These are phyloP conservation scores for Chionoecetes opilio DNA, from an alignment of 1,140 invertebrate genomes.

Conservation along the genomic window DNA sequence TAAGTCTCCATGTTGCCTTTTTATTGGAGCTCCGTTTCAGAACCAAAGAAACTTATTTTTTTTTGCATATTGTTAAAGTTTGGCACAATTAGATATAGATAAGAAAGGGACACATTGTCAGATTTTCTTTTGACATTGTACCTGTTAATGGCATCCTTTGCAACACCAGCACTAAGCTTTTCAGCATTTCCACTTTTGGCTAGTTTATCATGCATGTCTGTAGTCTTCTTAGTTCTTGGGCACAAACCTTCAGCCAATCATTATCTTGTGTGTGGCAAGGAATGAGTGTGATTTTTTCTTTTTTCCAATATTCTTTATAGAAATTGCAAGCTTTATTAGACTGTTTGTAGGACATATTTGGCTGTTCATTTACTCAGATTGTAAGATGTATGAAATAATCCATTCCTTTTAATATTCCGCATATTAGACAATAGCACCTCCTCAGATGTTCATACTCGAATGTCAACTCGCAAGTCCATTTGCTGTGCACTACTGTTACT, in stretches of 20 bases:
- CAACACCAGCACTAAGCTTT: constrained; percentile 64
- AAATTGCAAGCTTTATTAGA: not conserved
- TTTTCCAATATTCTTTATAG: constrained; percentile 35
- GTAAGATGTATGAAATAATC: not conserved
- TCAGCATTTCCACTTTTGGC: constrained; percentile 62
- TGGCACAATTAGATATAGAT: constrained; percentile 36
- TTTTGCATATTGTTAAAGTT: constrained; percentile 63
- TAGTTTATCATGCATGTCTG: constrained; percentile 67
- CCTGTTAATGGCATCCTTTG: constrained; percentile 64
- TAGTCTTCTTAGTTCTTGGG: constrained; percentile 63
- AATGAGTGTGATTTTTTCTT: constrained; percentile 14
- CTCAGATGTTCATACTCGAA: not conserved
- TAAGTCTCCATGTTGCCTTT: constrained; percentile 83
- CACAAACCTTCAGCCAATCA: constrained; percentile 47
- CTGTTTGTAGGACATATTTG: not conserved
- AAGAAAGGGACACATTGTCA: constrained; percentile 51
- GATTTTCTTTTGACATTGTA: constrained; percentile 34
- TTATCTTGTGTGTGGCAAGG: constrained; percentile 39
- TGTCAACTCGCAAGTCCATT: not conserved
- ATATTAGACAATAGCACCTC: not conserved
- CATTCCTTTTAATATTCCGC: not conserved
- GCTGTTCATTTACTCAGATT: not conserved
- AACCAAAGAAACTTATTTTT: constrained; percentile 83
- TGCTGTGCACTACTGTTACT: constrained; percentile 32
- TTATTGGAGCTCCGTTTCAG: constrained; percentile 82